These are phyloP conservation scores for Antheraea pernyi DNA, from an alignment of 1,140 invertebrate species.

Conservation along the genomic window DNA sequence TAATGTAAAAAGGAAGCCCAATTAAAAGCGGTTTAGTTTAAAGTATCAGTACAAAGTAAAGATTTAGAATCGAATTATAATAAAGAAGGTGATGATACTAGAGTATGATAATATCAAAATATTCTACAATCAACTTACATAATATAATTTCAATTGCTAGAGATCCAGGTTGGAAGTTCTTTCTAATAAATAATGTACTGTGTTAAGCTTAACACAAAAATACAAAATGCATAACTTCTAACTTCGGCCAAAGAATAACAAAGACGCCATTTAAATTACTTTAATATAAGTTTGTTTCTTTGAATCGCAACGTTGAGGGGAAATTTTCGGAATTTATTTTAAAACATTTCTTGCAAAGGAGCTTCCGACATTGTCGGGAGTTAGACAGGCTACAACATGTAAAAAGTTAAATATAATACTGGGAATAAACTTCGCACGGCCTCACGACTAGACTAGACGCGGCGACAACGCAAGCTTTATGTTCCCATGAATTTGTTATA, in stretches of 20 bases:
- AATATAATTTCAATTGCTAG: neutral
- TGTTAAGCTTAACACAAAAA: slow-evolving; percentile 25
- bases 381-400: slow-evolving; percentile 38
- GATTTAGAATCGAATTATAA: too few relatives aligned
- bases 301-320: slow-evolving; percentile 52
- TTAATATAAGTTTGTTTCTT: slow-evolving; percentile 61
- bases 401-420: slow-evolving; percentile 45
- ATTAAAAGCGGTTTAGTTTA: too few relatives aligned
- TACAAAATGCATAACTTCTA: slow-evolving; percentile 48
- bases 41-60: too few relatives aligned
- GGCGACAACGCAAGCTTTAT: neutral
- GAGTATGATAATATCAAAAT: too few relatives aligned
- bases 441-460: neutral
- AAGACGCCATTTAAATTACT: slow-evolving; percentile 57
- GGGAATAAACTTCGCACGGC: slow-evolving; percentile 3
- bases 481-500: neutral
- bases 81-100: too few relatives aligned
- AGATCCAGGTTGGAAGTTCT: slow-evolving; percentile 15
- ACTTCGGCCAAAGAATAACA: slow-evolving; percentile 48
- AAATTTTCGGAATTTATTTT: slow-evolving; percentile 68
- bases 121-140: too few relatives aligned
- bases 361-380: slow-evolving; percentile 50
- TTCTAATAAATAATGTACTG: slow-evolving; percentile 38
- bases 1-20: too few relatives aligned
- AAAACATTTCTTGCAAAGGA: slow-evolving; percentile 56